Evolutionary conservation across 2,888 invertebrate genomes (phyloP).

Genomic region (Drosophila pseudotakahashii): DNA sequence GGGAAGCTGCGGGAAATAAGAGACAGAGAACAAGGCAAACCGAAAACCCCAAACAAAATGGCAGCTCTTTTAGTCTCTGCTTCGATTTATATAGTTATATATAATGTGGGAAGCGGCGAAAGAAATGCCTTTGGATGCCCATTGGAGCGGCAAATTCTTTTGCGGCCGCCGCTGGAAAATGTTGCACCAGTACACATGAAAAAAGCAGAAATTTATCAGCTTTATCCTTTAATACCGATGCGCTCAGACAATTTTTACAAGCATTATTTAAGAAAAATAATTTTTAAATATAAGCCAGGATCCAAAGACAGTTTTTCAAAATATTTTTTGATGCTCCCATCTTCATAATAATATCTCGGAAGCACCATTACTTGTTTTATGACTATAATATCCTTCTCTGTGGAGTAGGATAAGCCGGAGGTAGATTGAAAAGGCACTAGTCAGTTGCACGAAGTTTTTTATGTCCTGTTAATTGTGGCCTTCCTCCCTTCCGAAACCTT

Average conservation of each 20-base stretch:
- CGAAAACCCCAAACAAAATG: constrained; percentile 57
- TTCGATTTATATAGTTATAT: constrained; percentile 52
- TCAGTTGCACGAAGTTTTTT: constrained; percentile 64
- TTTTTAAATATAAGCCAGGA: too few relatives aligned
- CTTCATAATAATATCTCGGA: background rate
- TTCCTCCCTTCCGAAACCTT: constrained; percentile 10
- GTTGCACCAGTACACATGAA: constrained; percentile 34
- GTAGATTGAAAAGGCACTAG: background rate
- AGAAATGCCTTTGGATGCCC: constrained; percentile 66
- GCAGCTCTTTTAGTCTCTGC: constrained; percentile 53
- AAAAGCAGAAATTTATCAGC: background rate
- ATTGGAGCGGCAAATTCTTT: constrained; percentile 71
- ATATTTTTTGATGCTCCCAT: background rate
- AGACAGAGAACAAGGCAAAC: constrained; percentile 51
- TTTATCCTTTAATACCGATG: background rate
- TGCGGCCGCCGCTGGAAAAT: constrained; percentile 47
- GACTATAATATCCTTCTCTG: background rate
- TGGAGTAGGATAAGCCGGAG: background rate
- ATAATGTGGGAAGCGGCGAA: constrained; percentile 24
- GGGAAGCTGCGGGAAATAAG: constrained; percentile 2
- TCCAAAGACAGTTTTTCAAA: background rate
- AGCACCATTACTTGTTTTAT: background rate
- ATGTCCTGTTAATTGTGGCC: constrained; percentile 65
- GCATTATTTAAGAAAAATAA: background rate
- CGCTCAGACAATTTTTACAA: background rate